phyloP scores from a whole-genome alignment of 2,797 vertebrate species.

The Perodicticus potto region DNA sequence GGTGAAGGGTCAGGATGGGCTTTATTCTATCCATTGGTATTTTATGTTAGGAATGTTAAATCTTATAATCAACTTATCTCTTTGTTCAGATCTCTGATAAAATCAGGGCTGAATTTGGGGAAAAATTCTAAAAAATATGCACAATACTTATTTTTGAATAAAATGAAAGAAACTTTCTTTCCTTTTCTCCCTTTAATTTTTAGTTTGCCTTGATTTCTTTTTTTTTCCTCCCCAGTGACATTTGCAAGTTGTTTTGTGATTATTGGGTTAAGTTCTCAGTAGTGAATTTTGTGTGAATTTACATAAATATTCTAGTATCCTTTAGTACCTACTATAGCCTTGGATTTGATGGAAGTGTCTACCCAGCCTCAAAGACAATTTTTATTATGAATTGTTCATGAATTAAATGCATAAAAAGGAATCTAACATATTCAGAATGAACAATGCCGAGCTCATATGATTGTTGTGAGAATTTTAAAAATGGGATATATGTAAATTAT shows the following conservation, averaged over 20 bases:
- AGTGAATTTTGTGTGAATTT: background rate
- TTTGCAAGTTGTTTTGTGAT: background rate
- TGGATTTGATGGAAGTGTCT: background rate
- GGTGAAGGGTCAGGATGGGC: no score
- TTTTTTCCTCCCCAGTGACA: background rate
- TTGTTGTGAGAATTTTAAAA: background rate
- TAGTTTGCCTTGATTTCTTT: background rate
- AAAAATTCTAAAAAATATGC: background rate
- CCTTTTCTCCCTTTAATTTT: background rate
- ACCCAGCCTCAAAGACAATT: background rate
- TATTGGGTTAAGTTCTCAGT: background rate
- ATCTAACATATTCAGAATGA: background rate
- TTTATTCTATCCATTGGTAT: background rate
- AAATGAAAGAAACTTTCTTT: background rate
- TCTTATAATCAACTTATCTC: slow-evolving; percentile 5
- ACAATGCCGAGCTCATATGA: background rate
- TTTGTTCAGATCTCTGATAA: background rate
- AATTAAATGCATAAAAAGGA: slow-evolving; percentile 71
- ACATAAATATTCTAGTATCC: background rate
- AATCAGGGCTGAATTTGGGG: background rate
- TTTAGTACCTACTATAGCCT: background rate
- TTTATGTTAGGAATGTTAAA: background rate
- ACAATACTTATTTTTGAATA: background rate
- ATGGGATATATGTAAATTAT: background rate
- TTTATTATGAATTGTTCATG: slow-evolving; percentile 56